Base-by-base conservation (phyloP, 2,113 vertebrate genomes). In the Mustela lutreola region DNA sequence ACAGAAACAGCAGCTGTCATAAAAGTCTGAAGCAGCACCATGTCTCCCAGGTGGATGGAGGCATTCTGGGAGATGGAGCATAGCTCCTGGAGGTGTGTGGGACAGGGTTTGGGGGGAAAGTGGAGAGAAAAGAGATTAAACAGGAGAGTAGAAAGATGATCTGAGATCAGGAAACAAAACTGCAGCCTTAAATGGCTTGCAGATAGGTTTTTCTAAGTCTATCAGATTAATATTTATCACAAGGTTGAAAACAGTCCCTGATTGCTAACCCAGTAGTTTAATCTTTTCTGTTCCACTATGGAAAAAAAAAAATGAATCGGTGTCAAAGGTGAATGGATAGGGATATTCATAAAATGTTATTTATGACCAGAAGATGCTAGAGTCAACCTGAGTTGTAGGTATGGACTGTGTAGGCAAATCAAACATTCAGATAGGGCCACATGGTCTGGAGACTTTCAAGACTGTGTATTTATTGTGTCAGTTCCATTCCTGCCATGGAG, bases 1-100 rank as follows among this genome's bases (percentile, higher is more conserved):
- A 70, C 2, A 11, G 16, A 92, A 28, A 10, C 31, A 18, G 14
- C 39, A 5, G 1, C 31, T 24, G 2, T 14, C 2, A 0, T 5
- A 4, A 26, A 58, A 14, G 2, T 4, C 11, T 11, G 0, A 11
- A 22, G n/a, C 16, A 0, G 26, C 19, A 6, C 11, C 6, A 0
- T 48, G 42, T 50, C 42, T 62, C 15, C 4, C 0, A 2, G 28
- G 62, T 7, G 19, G 9, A 0, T 9, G 21, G 7, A n/a, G 39
- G 11, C 3, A 0, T 22, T 28, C 63, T 63, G 33, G 11, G 11
- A 24, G 65, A 4, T 28, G 33, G 70, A 21, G 11, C 1, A 16
- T 10, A 11, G 18, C 28, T 9, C 8, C 12, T 24, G 45, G 7
- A 42, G 8, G 28, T 21, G 7, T 56, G 21, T 2, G 12, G 42